Conservation (phyloP, 1,140 invertebrate species). For the Gryllus bimaculatus region DNA sequence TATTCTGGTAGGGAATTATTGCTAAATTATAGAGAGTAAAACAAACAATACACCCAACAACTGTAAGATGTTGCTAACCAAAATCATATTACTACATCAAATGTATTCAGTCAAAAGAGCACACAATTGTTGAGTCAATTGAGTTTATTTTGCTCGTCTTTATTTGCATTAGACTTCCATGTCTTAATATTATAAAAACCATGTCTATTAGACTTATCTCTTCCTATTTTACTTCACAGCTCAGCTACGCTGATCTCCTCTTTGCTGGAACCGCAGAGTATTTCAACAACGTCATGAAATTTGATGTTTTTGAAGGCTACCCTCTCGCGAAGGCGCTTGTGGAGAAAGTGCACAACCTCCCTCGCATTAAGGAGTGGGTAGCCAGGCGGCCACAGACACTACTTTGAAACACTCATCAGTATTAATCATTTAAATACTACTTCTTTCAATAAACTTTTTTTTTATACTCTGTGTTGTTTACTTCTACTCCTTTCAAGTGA, state of each 20-base stretch:
- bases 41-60: too few relatives aligned
- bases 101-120: too few relatives aligned
- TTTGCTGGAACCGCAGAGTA: background rate
- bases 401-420: background rate
- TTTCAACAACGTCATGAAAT: background rate
- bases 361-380: background rate
- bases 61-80: too few relatives aligned
- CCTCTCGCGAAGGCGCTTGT: background rate
- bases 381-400: background rate
- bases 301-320: background rate
- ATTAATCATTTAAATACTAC: too few relatives aligned
- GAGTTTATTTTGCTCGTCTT: too few relatives aligned
- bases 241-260: background rate
- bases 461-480: too few relatives aligned
- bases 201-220: background rate
- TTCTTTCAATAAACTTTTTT: too few relatives aligned
- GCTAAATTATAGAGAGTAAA: too few relatives aligned
- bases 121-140: too few relatives aligned
- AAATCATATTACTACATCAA: too few relatives aligned
- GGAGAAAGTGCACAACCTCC: background rate
- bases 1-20: too few relatives aligned
- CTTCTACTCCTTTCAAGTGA: too few relatives aligned
- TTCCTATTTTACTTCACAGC: background rate
- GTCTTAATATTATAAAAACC: background rate
- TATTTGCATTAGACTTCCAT: background rate